Evolutionary conservation across 2,888 invertebrate genomes (phyloP).

Genomic region (Heliconius charithonia): DNA sequence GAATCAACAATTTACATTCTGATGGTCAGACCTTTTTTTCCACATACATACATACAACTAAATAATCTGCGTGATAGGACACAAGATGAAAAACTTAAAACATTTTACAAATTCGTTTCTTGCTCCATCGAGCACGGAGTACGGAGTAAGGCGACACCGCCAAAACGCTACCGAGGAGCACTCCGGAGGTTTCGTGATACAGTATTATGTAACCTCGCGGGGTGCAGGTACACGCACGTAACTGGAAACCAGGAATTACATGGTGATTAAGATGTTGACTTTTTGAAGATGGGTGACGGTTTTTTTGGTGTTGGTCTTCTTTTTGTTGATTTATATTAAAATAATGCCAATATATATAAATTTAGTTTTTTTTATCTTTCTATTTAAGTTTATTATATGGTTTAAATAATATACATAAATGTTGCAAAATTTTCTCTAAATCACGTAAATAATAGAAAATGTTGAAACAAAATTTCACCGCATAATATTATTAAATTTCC

Average conservation of each 20-base stretch:
- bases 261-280: slow-evolving; percentile 43
- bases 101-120: slow-evolving; percentile 37
- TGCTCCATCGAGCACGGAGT: slow-evolving; percentile 47
- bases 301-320: not conserved
- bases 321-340: not conserved
- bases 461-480: slow-evolving; percentile 11
- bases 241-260: slow-evolving; percentile 56
- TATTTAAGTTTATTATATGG: not conserved
- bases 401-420: not conserved
- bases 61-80: not conserved
- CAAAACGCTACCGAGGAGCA: slow-evolving; percentile 79
- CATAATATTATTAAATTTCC: slow-evolving; percentile 34
- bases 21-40: too few relatives aligned
- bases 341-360: not conserved
- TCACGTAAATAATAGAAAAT: not conserved
- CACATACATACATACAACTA: not conserved
- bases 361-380: too few relatives aligned
- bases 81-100: not conserved
- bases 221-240: slow-evolving; percentile 74
- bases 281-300: slow-evolving; percentile 27
- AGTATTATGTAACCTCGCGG: slow-evolving; percentile 65
- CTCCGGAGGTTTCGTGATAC: slow-evolving; percentile 71
- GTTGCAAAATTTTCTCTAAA: not conserved
- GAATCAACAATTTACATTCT: not conserved
- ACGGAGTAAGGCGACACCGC: slow-evolving; percentile 70